These are phyloP conservation scores for Argyrosomus japonicus DNA, from an alignment of 2,113 vertebrate genomes.

Conservation along the genomic window DNA sequence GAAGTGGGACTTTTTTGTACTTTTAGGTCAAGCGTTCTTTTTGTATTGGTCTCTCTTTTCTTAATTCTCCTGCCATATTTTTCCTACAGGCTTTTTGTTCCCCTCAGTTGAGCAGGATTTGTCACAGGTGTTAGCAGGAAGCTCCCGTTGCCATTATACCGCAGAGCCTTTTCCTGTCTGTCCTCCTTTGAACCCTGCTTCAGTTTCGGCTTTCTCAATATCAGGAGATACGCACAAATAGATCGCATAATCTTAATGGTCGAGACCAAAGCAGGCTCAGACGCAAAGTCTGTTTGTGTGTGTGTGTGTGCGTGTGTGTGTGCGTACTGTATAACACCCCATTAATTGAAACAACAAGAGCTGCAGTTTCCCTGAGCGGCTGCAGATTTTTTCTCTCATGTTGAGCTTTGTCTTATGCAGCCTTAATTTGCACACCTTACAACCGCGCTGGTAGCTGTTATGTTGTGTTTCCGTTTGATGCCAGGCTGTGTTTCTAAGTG, in stretches of 20 bases:
- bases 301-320: constrained; percentile 37
- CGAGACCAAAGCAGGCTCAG: constrained; percentile 1
- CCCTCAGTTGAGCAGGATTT: constrained; percentile 66
- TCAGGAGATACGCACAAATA: neutral
- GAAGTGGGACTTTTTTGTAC: constrained; percentile 6
- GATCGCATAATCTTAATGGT: constrained; percentile 28
- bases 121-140: constrained; percentile 70
- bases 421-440: constrained; percentile 65
- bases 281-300: constrained; percentile 30
- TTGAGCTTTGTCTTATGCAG: constrained; percentile 44
- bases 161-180: constrained; percentile 33
- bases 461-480: constrained; percentile 57
- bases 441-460: constrained; percentile 14
- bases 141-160: constrained; percentile 28
- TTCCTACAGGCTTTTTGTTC: constrained; percentile 49
- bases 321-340: constrained; percentile 31
- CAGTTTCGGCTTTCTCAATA: neutral
- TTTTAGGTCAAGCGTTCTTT: constrained; percentile 42
- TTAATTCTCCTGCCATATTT: constrained; percentile 9
- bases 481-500: constrained; percentile 49
- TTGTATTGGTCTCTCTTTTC: constrained; percentile 24
- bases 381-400: constrained; percentile 44
- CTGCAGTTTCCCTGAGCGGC: constrained; percentile 26
- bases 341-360: constrained; percentile 60
- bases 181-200: constrained; percentile 64